A percentile compares a stretch with the other conserved stretches of the same genome.
phyloP scores from a whole-genome alignment of 2,888 invertebrate genomes.

The Latheticus oryzae region DNA sequence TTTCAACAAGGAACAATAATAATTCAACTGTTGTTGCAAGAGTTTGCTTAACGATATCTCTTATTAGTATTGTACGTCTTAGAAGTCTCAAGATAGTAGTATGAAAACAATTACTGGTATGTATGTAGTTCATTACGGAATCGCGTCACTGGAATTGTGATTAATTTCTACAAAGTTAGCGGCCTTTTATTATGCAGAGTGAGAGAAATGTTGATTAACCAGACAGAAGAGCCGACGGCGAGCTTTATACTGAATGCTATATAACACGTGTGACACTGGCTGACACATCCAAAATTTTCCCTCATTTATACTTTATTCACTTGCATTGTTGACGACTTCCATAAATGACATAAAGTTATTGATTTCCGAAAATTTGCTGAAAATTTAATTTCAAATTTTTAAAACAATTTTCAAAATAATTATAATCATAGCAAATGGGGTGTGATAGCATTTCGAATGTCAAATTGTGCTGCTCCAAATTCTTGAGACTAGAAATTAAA shows the following conservation, averaged over 20 bases:
- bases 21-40: too few species aligned
- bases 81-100: slow-evolving; percentile 25
- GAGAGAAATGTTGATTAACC: slow-evolving; percentile 51
- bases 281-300: slow-evolving; percentile 54
- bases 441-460: too few species aligned
- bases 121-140: slow-evolving; percentile 38
- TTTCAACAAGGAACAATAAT: too few species aligned
- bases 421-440: too few species aligned
- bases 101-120: slow-evolving; percentile 31
- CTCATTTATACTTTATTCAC: slow-evolving; percentile 49
- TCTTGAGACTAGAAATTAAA: slow-evolving; percentile 23
- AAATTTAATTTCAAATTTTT: too few species aligned
- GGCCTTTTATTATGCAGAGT: slow-evolving; percentile 48
- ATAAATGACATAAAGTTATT: too few species aligned
- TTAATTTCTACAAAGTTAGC: slow-evolving; percentile 50
- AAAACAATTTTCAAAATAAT: too few species aligned
- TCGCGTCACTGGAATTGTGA: slow-evolving; percentile 43
- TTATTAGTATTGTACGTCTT: too few species aligned
- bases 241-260: slow-evolving; percentile 51
- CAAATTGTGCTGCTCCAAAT: too few species aligned
- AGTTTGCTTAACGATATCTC: neutral
- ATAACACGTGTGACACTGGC: slow-evolving; percentile 54
- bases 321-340: slow-evolving; percentile 41
- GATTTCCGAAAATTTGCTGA: too few species aligned
- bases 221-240: slow-evolving; percentile 47